These are phyloP conservation scores for Onychostoma macrolepis DNA, from an alignment of 2,113 vertebrate species.

Conservation along the genomic window DNA sequence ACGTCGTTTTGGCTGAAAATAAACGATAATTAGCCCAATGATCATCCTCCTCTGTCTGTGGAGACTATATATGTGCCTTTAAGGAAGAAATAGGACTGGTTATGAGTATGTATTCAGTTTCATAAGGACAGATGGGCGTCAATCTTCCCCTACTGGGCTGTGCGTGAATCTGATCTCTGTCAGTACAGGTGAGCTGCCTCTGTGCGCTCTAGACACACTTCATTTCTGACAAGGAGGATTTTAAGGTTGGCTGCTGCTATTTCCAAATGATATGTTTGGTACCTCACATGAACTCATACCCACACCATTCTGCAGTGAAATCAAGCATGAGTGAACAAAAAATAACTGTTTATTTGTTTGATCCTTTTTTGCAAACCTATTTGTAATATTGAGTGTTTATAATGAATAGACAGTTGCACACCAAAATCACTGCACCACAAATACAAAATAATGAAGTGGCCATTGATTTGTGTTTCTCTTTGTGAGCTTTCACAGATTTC, in stretches of 20 bases:
- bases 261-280: background rate
- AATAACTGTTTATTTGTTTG: background rate
- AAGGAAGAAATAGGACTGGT: background rate
- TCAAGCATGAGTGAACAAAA: background rate
- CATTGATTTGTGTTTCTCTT: background rate
- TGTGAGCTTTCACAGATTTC: background rate
- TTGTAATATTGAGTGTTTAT: background rate
- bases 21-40: slow-evolving; percentile 36
- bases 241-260: slow-evolving; percentile 31
- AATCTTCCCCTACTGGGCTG: background rate
- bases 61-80: background rate
- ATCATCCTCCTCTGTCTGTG: background rate
- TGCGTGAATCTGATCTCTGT: slow-evolving; percentile 32
- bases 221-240: slow-evolving; percentile 26
- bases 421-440: background rate
- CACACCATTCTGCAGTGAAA: background rate
- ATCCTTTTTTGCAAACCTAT: background rate
- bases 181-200: slow-evolving; percentile 6
- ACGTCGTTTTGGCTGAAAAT: slow-evolving; percentile 25
- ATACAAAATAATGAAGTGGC: background rate
- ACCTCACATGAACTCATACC: background rate
- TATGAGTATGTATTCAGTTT: slow-evolving; percentile 6
- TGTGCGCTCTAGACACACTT: background rate
- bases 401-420: background rate
- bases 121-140: slow-evolving; percentile 2